Base-by-base conservation (phyloP, 2,113 vertebrate genomes). In the Syrrhaptes paradoxus region DNA sequence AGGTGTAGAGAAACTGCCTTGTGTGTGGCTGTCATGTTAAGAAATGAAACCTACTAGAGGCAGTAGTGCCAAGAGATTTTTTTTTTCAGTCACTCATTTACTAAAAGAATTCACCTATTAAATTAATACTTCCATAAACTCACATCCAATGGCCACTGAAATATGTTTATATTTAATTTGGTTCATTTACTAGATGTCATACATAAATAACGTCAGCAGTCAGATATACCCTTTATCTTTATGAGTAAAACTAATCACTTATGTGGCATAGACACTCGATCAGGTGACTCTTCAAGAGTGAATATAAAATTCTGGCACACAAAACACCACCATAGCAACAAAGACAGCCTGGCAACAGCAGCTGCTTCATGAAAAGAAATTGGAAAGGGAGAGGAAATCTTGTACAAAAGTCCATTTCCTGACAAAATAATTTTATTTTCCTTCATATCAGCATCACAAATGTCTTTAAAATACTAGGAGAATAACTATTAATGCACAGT, bases 261-360 rank as follows among this genome's bases (percentile, higher is more conserved):
- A 13, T 15, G 71, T 93, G 87, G 71, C 74, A 85, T 82, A 95
- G 93, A 74, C 67, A 48, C 85, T 96, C 93, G 22, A 38, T 89
- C 87, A 95, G 79, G 75, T 95, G 76, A 96, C 90, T 96, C 63
- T 31, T 85, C 20, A 80, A 68, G 85, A 97, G 73, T 70, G 76
- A 95, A 92, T 85, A 58, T 70, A 71, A 95, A 95, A 95, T 93
- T 85, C 86, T 90, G 92, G 70, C 78, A 90, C 93, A 93, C 67
- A 62, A 94, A 91, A 82, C 80, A 95, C 96, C 66, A 73, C 75
- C 77, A 76, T 94, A 96, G 89, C 95, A 97, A 94, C 91, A 89
- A 91, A 96, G 93, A 85, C 76, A 96, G 87, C 73, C 79, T 97
- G 93, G 86, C 81, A 97, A 91, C 87, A 87, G 90, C 84, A 89